Percentiles rank a stretch among this genome's conserved stretches.
phyloP scores from a whole-genome alignment of 2,113 vertebrate genomes.

The Lepisosteus oculatus region DNA sequence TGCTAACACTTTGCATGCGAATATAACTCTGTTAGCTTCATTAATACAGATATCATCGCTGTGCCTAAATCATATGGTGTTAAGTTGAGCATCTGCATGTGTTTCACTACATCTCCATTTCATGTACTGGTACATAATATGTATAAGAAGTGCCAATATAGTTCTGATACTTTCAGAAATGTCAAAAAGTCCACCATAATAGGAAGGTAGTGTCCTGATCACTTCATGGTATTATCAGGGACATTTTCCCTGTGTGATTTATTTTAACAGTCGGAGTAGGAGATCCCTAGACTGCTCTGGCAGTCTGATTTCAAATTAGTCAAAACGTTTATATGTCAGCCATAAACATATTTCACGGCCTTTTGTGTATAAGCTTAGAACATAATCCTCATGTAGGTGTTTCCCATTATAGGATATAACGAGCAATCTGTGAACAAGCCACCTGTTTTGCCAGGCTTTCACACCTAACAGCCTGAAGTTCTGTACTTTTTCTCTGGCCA shows the following conservation, averaged over 20 bases:
- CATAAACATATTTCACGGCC: too few relatives aligned
- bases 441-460: too few relatives aligned
- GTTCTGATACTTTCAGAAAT: background rate
- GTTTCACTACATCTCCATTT: background rate
- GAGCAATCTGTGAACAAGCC: background rate
- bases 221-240: too few relatives aligned
- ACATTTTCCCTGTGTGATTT: too few relatives aligned
- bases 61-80: background rate
- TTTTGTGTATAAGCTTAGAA: too few relatives aligned
- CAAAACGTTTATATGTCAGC: too few relatives aligned
- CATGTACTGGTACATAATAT: background rate
- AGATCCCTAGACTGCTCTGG: too few relatives aligned
- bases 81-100: background rate
- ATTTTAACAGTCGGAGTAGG: too few relatives aligned
- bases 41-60: background rate
- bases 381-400: background rate
- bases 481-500: background rate
- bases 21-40: background rate
- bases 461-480: too few relatives aligned
- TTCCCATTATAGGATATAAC: background rate
- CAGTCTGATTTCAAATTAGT: too few relatives aligned
- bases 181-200: background rate
- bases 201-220: background rate
- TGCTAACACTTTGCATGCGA: slow-evolving; percentile 25
- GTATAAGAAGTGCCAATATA: background rate